Percentiles rank a stretch among this genome's conserved stretches.
phyloP scores from a whole-genome alignment of 1,140 invertebrate genomes.

The Dreissena polymorpha region DNA sequence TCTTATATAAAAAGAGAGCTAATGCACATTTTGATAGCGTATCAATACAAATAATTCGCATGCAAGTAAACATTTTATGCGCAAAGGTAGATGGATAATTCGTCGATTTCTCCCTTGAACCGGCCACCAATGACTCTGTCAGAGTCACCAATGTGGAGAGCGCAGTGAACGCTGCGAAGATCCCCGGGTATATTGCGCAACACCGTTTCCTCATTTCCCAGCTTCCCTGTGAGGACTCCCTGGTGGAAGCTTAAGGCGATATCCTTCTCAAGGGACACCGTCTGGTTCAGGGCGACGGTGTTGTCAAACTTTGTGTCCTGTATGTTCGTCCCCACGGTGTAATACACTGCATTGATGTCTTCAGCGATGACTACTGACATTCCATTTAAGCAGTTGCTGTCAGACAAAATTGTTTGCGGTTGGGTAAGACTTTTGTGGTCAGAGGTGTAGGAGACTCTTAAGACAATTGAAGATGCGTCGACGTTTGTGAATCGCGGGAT shows the following conservation, averaged over 20 bases:
- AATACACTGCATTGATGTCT: constrained; percentile 72
- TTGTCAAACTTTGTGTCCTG: constrained; percentile 8
- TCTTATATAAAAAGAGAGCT: too few species aligned
- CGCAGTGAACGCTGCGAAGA: constrained; percentile 9
- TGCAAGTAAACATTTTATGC: too few species aligned
- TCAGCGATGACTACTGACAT: constrained; percentile 60
- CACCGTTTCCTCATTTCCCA: not conserved
- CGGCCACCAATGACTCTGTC: not conserved
- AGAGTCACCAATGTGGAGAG: not conserved
- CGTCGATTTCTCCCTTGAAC: constrained; percentile 10
- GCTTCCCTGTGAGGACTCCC: not conserved
- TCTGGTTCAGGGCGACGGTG: not conserved
- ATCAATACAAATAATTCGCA: too few species aligned
- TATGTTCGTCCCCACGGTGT: constrained; percentile 28
- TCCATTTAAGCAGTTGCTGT: constrained; percentile 57
- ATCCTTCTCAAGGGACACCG: not conserved
- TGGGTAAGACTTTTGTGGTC: constrained; percentile 17
- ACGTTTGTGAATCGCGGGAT: constrained; percentile 63
- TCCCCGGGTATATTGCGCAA: not conserved
- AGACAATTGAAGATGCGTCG: constrained; percentile 50
- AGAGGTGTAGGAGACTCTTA: constrained; percentile 55
- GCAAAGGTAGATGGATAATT: not conserved
- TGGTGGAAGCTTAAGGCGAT: not conserved
- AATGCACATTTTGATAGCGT: too few species aligned
- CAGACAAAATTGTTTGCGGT: constrained; percentile 55